Base-by-base conservation (phyloP, 2,113 vertebrate species). In the Camelus dromedarius region DNA sequence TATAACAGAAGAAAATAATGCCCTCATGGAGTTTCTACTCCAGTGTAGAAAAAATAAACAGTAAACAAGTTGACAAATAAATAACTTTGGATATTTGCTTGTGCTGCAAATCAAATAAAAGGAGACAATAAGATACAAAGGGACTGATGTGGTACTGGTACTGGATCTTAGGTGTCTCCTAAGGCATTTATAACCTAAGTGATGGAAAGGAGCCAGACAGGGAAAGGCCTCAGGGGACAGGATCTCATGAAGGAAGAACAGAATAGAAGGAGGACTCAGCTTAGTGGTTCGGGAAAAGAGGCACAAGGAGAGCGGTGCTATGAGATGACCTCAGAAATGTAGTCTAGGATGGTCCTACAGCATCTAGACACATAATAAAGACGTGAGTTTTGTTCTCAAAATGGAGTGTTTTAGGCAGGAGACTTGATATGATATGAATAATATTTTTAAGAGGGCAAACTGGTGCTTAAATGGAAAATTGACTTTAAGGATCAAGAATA, bases 401-500 rank as follows among this genome's bases (percentile, higher is more conserved):
- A 42, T 42, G 18, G 15, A n/a, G n/a, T 46, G 20, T 22, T 79
- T 73, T 50, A 83, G 22, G 50, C n/a, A 66, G 62, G 38, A 84
- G 16, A 35, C 38, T 42, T 42, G 15, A 76, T 50, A 30, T 14
- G 18, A 64, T 62, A 77, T 75, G 6, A 95, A 80, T 0, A 86
- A 19, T 58, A 62, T 38, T 48, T 72, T 89, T 72, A 9, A 66
- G 80, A 89, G 30, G 77, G 48, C 56, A 72, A 13, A 82, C 13
- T 75, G 60, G 11, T 3, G 64, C 4, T 58, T 76, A 52, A 52
- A 19, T 81, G 18, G n/a, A 35, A 94, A 94, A 77, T 24, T 72
- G 28, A 90, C 32, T 72, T 87, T 28, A 90, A 72, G 19, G 38
- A 87, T 7, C 93, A 96, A 94, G 19, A 52, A 62, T 20, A 82